Percentiles rank a stretch among this genome's conserved stretches.
Conservation (phyloP, 2,888 invertebrate species). For the Drosophila antonietae region DNA sequence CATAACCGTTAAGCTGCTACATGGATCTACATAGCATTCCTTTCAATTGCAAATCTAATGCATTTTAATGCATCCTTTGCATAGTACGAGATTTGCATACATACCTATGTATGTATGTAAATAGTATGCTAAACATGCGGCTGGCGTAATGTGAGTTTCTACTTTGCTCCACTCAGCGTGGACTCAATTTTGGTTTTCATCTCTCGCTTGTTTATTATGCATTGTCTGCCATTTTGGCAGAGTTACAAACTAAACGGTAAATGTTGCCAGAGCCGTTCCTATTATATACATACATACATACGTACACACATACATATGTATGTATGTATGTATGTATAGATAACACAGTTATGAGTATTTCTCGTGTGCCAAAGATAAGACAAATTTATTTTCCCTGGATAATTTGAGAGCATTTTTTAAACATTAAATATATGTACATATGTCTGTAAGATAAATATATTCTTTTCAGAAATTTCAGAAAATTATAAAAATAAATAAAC, state of each 20-base stretch:
- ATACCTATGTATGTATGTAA: slow-evolving; percentile 42
- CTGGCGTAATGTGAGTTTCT: slow-evolving; percentile 1
- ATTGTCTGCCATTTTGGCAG: slow-evolving; percentile 52
- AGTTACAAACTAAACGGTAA: slow-evolving; percentile 58
- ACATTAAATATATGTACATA: too few relatives aligned
- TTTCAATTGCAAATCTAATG: slow-evolving; percentile 16
- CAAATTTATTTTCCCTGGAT: background rate
- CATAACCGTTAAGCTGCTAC: background rate
- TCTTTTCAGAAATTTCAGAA: too few relatives aligned
- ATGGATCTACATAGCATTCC: background rate
- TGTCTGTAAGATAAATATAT: too few relatives aligned
- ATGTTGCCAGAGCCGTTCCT: slow-evolving; percentile 23
- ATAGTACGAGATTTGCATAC: slow-evolving; percentile 18
- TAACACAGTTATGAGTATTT: background rate
- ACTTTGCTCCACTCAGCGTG: slow-evolving; percentile 4
- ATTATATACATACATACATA: background rate
- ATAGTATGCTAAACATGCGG: slow-evolving; percentile 25
- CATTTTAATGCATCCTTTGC: slow-evolving; percentile 15
- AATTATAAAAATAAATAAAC: too few relatives aligned
- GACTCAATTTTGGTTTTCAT: slow-evolving; percentile 51
- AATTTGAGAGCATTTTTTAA: too few relatives aligned
- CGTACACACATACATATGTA: background rate
- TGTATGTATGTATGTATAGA: background rate
- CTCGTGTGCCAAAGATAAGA: background rate
- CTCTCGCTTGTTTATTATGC: slow-evolving; percentile 28